phyloP scores from a whole-genome alignment of 2,113 vertebrate species.

The Callospermophilus lateralis region DNA sequence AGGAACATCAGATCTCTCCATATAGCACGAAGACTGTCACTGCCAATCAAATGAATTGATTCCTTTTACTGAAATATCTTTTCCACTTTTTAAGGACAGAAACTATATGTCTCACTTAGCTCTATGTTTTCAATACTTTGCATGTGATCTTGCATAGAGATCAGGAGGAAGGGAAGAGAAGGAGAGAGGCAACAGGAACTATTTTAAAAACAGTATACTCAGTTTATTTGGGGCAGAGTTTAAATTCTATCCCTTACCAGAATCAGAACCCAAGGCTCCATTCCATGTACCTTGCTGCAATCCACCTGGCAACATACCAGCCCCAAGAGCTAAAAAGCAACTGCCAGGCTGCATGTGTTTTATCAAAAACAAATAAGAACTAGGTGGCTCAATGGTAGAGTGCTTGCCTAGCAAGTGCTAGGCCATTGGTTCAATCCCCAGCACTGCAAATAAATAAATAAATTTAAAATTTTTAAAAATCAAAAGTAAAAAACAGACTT shows the following conservation, averaged over 20 bases:
- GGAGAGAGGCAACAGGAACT: not conserved
- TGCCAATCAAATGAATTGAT: not conserved
- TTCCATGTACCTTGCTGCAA: not conserved
- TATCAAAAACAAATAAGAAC: not conserved
- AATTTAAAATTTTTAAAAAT: no score
- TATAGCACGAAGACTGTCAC: not conserved
- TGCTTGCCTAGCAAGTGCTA: no score
- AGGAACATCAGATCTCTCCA: not conserved
- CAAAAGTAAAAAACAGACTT: not conserved
- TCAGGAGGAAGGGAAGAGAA: not conserved
- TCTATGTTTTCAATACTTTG: not conserved
- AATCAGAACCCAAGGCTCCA: not conserved
- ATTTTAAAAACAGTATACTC: not conserved
- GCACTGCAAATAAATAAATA: no score
- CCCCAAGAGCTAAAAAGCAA: not conserved
- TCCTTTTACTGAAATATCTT: not conserved
- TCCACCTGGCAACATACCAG: not conserved
- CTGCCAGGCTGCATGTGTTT: not conserved
- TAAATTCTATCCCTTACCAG: not conserved
- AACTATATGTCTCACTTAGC: not conserved
- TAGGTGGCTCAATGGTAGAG: no score
- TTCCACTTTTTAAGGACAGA: not conserved
- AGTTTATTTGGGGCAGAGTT: not conserved
- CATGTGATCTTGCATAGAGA: not conserved
- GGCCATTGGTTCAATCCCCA: no score